Base-by-base conservation (phyloP, 2,888 invertebrate genomes). In the Cryptocephalus moraei region DNA sequence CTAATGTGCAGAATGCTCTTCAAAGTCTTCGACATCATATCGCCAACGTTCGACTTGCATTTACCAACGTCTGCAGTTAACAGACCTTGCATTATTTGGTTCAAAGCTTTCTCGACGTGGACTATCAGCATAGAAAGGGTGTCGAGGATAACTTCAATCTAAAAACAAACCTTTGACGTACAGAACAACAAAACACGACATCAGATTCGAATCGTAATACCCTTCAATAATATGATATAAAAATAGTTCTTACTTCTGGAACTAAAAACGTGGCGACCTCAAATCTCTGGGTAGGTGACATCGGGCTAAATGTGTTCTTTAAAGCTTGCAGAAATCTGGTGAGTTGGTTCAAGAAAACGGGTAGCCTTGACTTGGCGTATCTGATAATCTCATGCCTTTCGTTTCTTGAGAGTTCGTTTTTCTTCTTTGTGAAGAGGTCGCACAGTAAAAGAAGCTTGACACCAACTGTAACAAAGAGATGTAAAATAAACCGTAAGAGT, bases 341-440 rank as follows among this genome's bases (percentile, higher is more conserved):
- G 47, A 80, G 66, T 62, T 82, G 82, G 43, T 75, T 75, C 65
- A 82, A 72, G 58, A 82, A 80, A 44, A 80, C 72, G n/a, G 82
- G 81, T 49, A 82, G 71, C 50, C 81, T 74, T 31, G 80, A 78
- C 61, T 79, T 79, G 34, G 81, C 77, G 64, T 81, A 82, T 60
- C 78, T 75, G 49, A 82, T 78, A 22, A 83, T 80, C 66, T 82
- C 81, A 60, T 82, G 77, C 52, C 81, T 72, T 60, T 83, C 82
- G 53, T 78, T 77, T 48, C 77, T 71, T 8, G 79, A 73, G 50
- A 82, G 67, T 57, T 80, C 79, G 36, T 74, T 69, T 61, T 80
- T 81, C 56, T 79, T 73, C 62, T 78, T 78, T 13, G 79, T 76
- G 62, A 81, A 82, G 50, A 82, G 68, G 62, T 82, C 80, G 67